Evolutionary conservation across 2,797 vertebrate species (phyloP).

Genomic region (Liparis tanakae): DNA sequence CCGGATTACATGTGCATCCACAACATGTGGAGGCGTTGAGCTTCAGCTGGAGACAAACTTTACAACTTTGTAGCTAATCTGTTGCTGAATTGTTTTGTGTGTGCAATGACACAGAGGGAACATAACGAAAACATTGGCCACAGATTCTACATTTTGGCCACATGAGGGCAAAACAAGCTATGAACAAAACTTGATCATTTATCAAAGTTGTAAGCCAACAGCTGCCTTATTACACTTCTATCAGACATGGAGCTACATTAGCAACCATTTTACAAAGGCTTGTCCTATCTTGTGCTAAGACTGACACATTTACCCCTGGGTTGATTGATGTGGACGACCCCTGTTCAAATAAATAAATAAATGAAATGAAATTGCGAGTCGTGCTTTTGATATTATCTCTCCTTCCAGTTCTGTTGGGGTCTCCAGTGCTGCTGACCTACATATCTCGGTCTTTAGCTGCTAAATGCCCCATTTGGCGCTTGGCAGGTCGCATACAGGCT

Average conservation of each 20-base stretch:
- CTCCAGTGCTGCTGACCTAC: background rate
- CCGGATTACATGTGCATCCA: background rate
- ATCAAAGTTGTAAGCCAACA: background rate
- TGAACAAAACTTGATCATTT: background rate
- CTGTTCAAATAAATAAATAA: too few relatives aligned
- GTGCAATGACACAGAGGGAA: background rate
- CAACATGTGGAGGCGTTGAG: background rate
- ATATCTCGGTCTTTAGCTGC: background rate
- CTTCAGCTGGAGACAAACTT: background rate
- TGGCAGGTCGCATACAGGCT: background rate
- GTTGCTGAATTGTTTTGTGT: background rate
- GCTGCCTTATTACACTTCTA: background rate
- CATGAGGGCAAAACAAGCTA: background rate
- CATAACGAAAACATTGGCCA: background rate
- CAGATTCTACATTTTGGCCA: background rate
- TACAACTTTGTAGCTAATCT: background rate
- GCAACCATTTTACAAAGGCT: background rate
- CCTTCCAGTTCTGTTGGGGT: background rate
- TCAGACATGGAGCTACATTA: background rate
- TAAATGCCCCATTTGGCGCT: constrained; percentile 1
- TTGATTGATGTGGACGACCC: too few relatives aligned
- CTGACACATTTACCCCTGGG: too few relatives aligned
- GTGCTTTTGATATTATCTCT: background rate
- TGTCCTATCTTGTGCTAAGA: too few relatives aligned
- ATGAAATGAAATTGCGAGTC: too few relatives aligned